Evolutionary conservation across 2,113 vertebrate species (phyloP), one percentile per base, ranked within the genome.

Genomic region (Macroglossus sobrinus): DNA sequence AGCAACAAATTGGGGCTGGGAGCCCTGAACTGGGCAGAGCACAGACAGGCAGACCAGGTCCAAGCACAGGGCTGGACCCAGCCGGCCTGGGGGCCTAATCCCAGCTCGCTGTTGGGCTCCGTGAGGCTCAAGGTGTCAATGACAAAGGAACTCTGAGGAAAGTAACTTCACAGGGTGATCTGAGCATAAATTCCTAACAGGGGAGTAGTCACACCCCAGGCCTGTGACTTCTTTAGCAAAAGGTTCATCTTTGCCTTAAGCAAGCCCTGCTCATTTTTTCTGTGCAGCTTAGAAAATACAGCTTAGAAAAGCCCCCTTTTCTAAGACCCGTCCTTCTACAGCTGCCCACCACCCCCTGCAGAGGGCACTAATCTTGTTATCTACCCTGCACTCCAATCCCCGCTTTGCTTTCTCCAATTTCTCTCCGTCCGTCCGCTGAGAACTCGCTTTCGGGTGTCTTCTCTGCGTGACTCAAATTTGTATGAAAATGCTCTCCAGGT

Each of bases 11-110:
- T 3, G 24, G 5, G 24, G 30, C 59, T 18, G 13, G 72, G 35
- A 33, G 11, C 19, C 76, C 19, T 1, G 71, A 68, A 6, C 53
- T 2, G 26, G 28, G 63, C 1, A 14, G 69, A 57, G 38, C 5
- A 2, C 0, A 0, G 24, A 18, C 8, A 5, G 53, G 33, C 22
- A n/a, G 19, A 38, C 28, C 24, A 18, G 35, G 26, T 16, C 18
- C 13, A 47, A 40, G 35, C 2, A n/a, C 14, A 2, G 53, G 9
- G 18, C 38, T 47, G 50, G 12, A 12, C 40, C 9, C 40, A 1
- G 28, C 22, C 6, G 30, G 33, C 33, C 75, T 13, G 40, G 28
- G 45, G 43, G 38, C 74, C 72, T 5, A 35, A 38, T 13, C 61
- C 3, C 18, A 43, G 69, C 7, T 76, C 43, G 57, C 59, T 7